phyloP scores from a whole-genome alignment of 2,797 vertebrate species.

The Myotis findleyi region DNA sequence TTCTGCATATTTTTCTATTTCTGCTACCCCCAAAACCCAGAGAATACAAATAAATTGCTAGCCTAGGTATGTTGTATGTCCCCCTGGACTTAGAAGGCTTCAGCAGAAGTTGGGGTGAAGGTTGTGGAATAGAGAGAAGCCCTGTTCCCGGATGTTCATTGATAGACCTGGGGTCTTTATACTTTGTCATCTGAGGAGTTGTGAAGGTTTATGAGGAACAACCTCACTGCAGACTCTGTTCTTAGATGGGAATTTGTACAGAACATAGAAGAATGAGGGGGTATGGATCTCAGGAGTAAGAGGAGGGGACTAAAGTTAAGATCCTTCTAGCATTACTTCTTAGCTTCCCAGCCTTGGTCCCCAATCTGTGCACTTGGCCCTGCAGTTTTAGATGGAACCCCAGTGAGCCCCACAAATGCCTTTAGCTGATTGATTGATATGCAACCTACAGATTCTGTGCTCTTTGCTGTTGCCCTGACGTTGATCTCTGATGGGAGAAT shows the following conservation, averaged over 20 bases:
- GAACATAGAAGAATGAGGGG: not conserved
- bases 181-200: not conserved
- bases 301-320: not conserved
- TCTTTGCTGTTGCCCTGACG: not conserved
- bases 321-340: not conserved
- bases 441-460: not conserved
- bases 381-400: not conserved
- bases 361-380: not conserved
- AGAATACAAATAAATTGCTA: not conserved
- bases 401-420: not conserved
- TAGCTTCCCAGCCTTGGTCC: not conserved
- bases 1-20: not conserved
- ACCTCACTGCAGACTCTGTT: not conserved
- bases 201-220: not conserved
- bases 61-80: not conserved
- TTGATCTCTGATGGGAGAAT: not conserved
- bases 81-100: rapidly evolving
- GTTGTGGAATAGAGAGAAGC: not conserved
- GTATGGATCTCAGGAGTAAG: not conserved
- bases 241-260: not conserved
- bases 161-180: not conserved
- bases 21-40: not conserved
- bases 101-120: not conserved
- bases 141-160: too few relatives aligned
- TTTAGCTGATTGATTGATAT: not conserved